Percentiles rank a stretch among this genome's conserved stretches.
Conservation (phyloP, 2,797 vertebrate species). For the Spinus olivaceus region DNA sequence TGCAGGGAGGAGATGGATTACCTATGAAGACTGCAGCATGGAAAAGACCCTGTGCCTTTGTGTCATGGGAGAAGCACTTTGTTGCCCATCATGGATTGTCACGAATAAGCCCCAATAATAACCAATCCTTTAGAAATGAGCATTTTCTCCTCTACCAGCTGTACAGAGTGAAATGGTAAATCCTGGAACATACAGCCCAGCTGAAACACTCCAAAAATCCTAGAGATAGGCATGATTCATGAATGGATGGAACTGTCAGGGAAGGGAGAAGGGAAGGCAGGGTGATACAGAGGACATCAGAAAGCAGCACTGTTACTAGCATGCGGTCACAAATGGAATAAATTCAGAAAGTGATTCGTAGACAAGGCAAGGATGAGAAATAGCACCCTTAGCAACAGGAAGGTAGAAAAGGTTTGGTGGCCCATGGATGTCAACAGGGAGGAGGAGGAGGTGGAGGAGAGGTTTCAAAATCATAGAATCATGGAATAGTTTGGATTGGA, state of each 20-base stretch:
- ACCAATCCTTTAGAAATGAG: not conserved
- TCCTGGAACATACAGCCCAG: not conserved
- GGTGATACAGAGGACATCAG: not conserved
- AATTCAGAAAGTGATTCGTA: not conserved
- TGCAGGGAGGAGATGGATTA: not conserved
- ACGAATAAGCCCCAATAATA: not conserved
- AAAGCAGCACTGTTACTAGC: not conserved
- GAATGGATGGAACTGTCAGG: not conserved
- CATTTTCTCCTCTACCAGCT: not conserved
- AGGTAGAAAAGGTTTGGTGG: not conserved
- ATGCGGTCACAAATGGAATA: not conserved
- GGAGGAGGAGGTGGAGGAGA: not conserved
- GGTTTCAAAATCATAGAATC: not conserved
- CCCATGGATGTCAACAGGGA: not conserved
- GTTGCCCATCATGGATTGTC: not conserved
- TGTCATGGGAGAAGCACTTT: not conserved
- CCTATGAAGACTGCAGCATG: not conserved
- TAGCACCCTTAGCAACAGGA: not conserved
- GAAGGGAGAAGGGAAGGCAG: not conserved
- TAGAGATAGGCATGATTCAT: not conserved
- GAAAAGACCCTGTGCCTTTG: not conserved
- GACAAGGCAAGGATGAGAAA: not conserved
- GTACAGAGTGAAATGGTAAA: not conserved
- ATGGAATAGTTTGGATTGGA: not conserved
- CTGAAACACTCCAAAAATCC: not conserved